Conservation (phyloP, 2,888 invertebrate species). For the Falcaria lacertinaria region DNA sequence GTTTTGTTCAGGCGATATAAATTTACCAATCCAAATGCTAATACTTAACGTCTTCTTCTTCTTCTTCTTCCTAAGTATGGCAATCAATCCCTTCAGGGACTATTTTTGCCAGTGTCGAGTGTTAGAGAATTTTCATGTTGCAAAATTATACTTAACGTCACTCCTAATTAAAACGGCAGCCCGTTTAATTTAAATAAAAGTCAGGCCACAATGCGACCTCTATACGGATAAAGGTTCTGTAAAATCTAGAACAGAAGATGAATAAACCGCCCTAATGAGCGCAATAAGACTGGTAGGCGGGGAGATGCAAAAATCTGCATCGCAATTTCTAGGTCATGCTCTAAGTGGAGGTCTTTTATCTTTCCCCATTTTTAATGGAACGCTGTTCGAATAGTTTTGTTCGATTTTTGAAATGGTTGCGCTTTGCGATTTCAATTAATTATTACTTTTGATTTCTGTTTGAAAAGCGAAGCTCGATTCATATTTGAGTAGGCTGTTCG, state of each 20-base stretch:
- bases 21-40: too few species aligned
- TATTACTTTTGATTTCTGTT: too few species aligned
- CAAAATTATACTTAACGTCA: too few species aligned
- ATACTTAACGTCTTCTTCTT: too few species aligned
- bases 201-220: background rate
- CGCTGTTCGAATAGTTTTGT: constrained; percentile 31
- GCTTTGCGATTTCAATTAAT: constrained; percentile 23
- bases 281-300: constrained; percentile 44
- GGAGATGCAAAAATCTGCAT: constrained; percentile 46
- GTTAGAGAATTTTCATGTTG: too few species aligned
- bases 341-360: constrained; percentile 34
- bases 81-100: too few species aligned
- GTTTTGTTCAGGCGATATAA: too few species aligned
- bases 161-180: background rate
- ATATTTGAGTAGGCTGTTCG: too few species aligned
- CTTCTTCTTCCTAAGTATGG: too few species aligned
- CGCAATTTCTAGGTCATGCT: constrained; percentile 47
- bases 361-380: constrained; percentile 37
- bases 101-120: too few species aligned
- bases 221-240: background rate
- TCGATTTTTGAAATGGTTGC: constrained; percentile 33
- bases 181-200: constrained; percentile 7
- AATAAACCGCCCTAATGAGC: constrained; percentile 39
- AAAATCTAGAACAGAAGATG: constrained; percentile 2
- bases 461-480: too few species aligned